Evolutionary conservation across 1,140 invertebrate species (phyloP).

Genomic region (Brachionus manjavacas): DNA sequence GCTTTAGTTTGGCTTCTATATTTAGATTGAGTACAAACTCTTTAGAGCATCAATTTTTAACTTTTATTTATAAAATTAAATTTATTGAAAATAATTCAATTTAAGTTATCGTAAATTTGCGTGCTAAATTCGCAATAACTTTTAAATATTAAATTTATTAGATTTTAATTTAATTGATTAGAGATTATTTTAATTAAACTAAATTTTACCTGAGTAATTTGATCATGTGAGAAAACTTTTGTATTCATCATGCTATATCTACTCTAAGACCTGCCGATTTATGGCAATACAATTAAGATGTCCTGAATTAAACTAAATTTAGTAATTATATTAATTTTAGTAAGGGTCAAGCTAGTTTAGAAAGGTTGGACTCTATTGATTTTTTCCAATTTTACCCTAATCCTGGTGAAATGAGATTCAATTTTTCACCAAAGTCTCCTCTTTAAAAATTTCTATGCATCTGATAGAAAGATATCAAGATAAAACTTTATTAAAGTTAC

Average conservation of each 20-base stretch:
- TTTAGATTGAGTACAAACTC: neutral
- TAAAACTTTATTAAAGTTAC: neutral
- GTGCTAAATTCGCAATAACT: neutral
- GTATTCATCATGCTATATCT: neutral
- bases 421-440: too few relatives aligned
- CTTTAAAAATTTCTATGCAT: too few relatives aligned
- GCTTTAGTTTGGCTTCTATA: neutral
- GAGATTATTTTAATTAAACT: neutral
- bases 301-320: neutral
- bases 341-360: too few relatives aligned
- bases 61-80: neutral
- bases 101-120: neutral
- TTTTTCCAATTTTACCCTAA: too few relatives aligned
- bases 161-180: neutral
- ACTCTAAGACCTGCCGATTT: neutral
- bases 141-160: neutral
- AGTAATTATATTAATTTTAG: too few relatives aligned
- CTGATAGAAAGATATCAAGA: too few relatives aligned
- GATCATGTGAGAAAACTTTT: neutral
- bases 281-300: neutral
- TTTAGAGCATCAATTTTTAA: neutral
- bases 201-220: neutral
- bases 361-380: too few relatives aligned
- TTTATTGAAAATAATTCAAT: neutral
- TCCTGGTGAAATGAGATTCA: too few relatives aligned